Conservation (phyloP, 2,888 invertebrate species). For the Bruchidius siliquastri region DNA sequence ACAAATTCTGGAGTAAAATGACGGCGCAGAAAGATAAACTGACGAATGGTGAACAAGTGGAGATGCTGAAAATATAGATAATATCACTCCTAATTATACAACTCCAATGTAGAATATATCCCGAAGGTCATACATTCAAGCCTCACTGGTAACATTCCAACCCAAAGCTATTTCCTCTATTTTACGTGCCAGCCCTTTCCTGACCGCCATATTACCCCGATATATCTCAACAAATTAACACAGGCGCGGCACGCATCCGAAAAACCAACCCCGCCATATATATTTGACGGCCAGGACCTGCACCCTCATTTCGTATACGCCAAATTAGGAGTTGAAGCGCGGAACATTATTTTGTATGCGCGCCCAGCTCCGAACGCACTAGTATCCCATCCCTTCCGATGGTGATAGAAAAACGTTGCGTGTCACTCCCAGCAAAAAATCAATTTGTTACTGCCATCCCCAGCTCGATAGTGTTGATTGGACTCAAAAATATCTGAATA, state of each 20-base stretch:
- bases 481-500: background rate
- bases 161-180: background rate
- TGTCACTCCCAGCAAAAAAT: too few species aligned
- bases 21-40: background rate
- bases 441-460: too few species aligned
- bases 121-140: background rate
- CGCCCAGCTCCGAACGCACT: background rate
- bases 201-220: background rate
- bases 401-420: too few species aligned
- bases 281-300: background rate
- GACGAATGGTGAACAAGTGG: background rate
- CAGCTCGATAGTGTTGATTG: background rate
- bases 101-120: background rate
- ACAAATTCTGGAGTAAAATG: too few species aligned
- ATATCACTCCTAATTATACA: too few species aligned
- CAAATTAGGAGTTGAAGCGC: background rate
- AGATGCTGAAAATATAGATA: background rate
- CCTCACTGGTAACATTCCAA: background rate
- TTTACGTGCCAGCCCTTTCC: background rate
- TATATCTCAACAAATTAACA: background rate
- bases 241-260: background rate
- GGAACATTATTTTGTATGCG: background rate
- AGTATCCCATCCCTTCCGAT: background rate
- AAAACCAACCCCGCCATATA: background rate
- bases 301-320: background rate